Percentiles rank a stretch among this genome's conserved stretches.
These are phyloP conservation scores for Andrena chrysosceles DNA, from an alignment of 2,888 invertebrate genomes.

Conservation along the genomic window DNA sequence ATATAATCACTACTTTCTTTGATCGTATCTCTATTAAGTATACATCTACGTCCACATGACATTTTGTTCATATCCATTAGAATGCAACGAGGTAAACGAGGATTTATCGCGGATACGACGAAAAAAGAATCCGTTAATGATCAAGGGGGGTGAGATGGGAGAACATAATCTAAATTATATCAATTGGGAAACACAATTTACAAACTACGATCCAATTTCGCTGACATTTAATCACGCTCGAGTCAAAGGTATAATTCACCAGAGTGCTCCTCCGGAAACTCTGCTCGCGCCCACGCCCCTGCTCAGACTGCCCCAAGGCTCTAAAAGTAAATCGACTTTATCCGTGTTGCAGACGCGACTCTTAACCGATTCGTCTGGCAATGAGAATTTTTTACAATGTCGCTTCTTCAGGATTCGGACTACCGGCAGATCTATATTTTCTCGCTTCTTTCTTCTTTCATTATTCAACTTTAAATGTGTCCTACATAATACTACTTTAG, in stretches of 20 bases:
- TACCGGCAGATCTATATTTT: not conserved
- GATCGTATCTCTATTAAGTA: no score
- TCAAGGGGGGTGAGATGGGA: conserved; percentile 9
- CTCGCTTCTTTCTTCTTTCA: not conserved
- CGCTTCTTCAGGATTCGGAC: conserved; percentile 8
- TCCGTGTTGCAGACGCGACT: conserved; percentile 51
- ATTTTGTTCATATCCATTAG: conserved; percentile 9
- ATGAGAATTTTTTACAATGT: conserved; percentile 49
- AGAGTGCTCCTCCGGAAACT: conserved; percentile 65
- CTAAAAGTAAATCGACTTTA: conserved; percentile 71
- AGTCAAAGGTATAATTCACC: conserved; percentile 72
- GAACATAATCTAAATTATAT: conserved; percentile 43
- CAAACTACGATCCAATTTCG: conserved; percentile 63
- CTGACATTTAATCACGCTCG: conserved; percentile 71
- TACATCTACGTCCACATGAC: no score
- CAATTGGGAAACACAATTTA: conserved; percentile 65
- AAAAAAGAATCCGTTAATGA: conserved; percentile 18
- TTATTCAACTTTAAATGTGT: not conserved
- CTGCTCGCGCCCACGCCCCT: conserved; percentile 52
- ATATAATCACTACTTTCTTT: no score
- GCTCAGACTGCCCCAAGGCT: conserved; percentile 56
- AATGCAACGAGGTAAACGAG: conserved; percentile 9
- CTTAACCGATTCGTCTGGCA: conserved; percentile 38
- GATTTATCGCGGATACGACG: not conserved
- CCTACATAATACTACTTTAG: not conserved